phyloP scores from a whole-genome alignment of 2,888 invertebrate genomes.

The Chalcis sispes region DNA sequence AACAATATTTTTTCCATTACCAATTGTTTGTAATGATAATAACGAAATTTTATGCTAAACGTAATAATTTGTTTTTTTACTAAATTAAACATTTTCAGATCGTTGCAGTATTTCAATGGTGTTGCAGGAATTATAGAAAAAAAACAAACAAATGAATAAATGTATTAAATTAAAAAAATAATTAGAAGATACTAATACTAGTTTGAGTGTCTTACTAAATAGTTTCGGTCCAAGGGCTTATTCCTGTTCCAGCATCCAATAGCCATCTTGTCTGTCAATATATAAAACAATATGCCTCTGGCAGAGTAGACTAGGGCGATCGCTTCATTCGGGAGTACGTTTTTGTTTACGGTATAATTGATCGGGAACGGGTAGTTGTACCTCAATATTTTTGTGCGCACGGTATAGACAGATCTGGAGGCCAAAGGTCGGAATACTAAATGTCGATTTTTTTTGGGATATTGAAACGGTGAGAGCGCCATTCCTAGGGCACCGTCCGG shows the following conservation, averaged over 20 bases:
- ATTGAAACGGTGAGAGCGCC: slow-evolving; percentile 78
- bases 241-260: slow-evolving; percentile 73
- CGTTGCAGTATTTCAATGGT: too few relatives aligned
- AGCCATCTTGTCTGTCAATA: slow-evolving; percentile 68
- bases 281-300: slow-evolving; percentile 72
- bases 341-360: slow-evolving; percentile 51
- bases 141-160: too few relatives aligned
- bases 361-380: slow-evolving; percentile 37
- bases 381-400: slow-evolving; percentile 48
- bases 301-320: slow-evolving; percentile 52
- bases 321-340: slow-evolving; percentile 59
- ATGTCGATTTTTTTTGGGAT: slow-evolving; percentile 12
- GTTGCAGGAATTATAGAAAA: too few relatives aligned
- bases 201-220: slow-evolving; percentile 52
- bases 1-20: slow-evolving; percentile 6
- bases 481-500: slow-evolving; percentile 84
- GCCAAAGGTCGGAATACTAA: slow-evolving; percentile 64
- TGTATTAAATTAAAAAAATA: too few relatives aligned
- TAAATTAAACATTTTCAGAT: too few relatives aligned
- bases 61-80: too few relatives aligned
- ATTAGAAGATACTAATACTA: not conserved
- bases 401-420: slow-evolving; percentile 59
- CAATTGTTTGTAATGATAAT: too few relatives aligned
- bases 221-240: slow-evolving; percentile 53
- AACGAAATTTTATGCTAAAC: too few relatives aligned